These are phyloP conservation scores for Drosophila gunungcola DNA, from an alignment of 1,140 invertebrate genomes.

Conservation along the genomic window DNA sequence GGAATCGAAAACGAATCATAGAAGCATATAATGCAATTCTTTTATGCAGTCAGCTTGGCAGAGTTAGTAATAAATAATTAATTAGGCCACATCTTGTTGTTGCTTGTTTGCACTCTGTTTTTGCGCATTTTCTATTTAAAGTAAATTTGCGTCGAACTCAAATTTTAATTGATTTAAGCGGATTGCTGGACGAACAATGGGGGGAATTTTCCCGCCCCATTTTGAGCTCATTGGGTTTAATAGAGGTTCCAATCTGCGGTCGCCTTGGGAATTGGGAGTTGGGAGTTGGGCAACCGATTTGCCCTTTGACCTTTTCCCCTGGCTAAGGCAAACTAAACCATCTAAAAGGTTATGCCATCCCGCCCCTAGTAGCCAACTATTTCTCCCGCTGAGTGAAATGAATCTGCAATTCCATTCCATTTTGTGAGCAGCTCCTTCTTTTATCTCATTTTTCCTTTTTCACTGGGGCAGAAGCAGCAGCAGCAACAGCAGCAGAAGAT, in stretches of 20 bases:
- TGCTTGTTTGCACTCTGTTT: background rate
- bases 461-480: conserved; percentile 15
- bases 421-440: conserved; percentile 42
- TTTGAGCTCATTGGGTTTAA: conserved; percentile 19
- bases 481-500: conserved; percentile 11
- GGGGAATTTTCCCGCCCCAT: background rate
- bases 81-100: conserved; percentile 17
- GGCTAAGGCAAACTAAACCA: conserved; percentile 45
- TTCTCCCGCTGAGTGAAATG: conserved; percentile 66
- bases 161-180: conserved; percentile 62
- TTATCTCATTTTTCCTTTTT: conserved; percentile 22
- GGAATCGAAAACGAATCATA: conserved; percentile 1
- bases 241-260: conserved; percentile 31
- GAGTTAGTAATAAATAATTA: conserved; percentile 36
- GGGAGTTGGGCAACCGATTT: conserved; percentile 20
- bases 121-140: conserved; percentile 8
- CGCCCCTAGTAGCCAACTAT: conserved; percentile 6
- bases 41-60: conserved; percentile 11
- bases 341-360: conserved; percentile 58
- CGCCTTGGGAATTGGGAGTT: conserved; percentile 41
- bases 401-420: conserved; percentile 81
- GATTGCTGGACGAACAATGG: conserved; percentile 23
- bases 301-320: conserved; percentile 38
- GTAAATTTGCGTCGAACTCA: conserved; percentile 21
- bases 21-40: conserved; percentile 36